Base-by-base conservation (phyloP, 2,888 invertebrate species). In the Parochlus steinenii region DNA sequence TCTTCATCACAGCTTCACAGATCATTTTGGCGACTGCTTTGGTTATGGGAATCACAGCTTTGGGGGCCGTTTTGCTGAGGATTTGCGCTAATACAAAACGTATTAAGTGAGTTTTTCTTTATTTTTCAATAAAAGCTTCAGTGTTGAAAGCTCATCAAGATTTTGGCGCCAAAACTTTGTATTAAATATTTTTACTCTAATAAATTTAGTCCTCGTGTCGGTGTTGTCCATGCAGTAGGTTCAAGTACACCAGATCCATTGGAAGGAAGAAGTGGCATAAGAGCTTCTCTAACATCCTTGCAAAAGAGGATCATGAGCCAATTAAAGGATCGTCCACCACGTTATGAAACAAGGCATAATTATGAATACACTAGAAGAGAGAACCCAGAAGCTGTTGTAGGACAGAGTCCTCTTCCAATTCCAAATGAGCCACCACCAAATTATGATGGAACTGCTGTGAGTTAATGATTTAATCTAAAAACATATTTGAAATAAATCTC, bases 21-120 rank as follows among this genome's bases (percentile, higher is more conserved):
- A 45, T 48, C 22, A 44, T 47, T 12, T 39, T 48, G 16, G 43
- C 46, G 8, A 44, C 45, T 16, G 47, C 47, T 6, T 38, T 48
- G 15, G 40, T 47, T 11, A 46, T 48, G 46, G 48, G 47, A 20
- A 43, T 47, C 19, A 43, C 46, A 2, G 47, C 47, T 12, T 29
- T 48, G 12, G 39, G 41, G n/a, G 45, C 45, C 42, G 42, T 48
- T 10, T 38, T 47, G 4, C 44, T 46, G 16, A 41, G 47, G 26
- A 31, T 47, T n/a, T 48, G 47, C 19, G 43, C 44, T 30, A 45
- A 42, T 16, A 44, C 46, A 11, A 40, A 41, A 19, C 44, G 43
- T 41, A 37, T 44, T 14, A 40, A 38, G 47, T 45, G 31, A 40
- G 41, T 29, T n/a, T 16, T 5, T 25, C 18, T 32, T 22, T 24